These are phyloP conservation scores for Diplolepis rosae DNA, from an alignment of 2,888 invertebrate species.

Conservation along the genomic window DNA sequence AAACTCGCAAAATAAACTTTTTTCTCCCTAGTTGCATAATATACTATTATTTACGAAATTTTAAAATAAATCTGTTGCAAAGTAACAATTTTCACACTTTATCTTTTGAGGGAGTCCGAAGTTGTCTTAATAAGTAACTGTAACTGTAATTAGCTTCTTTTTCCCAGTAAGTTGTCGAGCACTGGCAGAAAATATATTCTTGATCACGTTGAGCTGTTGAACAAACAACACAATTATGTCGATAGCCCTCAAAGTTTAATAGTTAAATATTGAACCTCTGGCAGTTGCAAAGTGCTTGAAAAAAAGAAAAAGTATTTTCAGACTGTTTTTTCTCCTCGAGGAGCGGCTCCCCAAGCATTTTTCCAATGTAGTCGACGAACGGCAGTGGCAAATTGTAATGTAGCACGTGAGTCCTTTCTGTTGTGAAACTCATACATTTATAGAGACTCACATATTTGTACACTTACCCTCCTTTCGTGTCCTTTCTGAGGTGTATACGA, in stretches of 20 bases:
- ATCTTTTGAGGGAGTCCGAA: no score
- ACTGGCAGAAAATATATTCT: no score
- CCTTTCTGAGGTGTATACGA: constrained; percentile 35
- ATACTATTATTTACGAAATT: no score
- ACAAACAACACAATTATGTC: constrained; percentile 18
- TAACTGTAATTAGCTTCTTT: no score
- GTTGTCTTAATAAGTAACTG: no score
- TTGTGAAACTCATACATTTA: constrained; percentile 4
- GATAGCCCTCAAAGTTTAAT: constrained; percentile 17
- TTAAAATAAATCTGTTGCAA: no score
- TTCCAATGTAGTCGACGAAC: constrained; percentile 13
- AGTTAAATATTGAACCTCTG: constrained; percentile 12
- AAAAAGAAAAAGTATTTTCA: background rate
- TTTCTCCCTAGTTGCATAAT: no score
- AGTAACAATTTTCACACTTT: no score
- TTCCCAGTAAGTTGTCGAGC: no score
- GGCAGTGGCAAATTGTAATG: constrained; percentile 57
- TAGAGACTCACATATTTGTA: background rate
- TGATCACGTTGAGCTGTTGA: background rate
- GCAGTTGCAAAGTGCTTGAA: constrained; percentile 24
- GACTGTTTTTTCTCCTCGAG: constrained; percentile 1
- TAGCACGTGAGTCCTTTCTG: constrained; percentile 50
- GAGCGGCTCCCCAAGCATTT: constrained; percentile 4
- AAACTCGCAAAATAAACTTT: no score
- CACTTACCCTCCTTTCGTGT: constrained; percentile 15